A percentile compares a stretch with the other conserved stretches of the same genome.
Conservation (phyloP, 1,140 invertebrate species). For the Scaptomyza hsui region DNA sequence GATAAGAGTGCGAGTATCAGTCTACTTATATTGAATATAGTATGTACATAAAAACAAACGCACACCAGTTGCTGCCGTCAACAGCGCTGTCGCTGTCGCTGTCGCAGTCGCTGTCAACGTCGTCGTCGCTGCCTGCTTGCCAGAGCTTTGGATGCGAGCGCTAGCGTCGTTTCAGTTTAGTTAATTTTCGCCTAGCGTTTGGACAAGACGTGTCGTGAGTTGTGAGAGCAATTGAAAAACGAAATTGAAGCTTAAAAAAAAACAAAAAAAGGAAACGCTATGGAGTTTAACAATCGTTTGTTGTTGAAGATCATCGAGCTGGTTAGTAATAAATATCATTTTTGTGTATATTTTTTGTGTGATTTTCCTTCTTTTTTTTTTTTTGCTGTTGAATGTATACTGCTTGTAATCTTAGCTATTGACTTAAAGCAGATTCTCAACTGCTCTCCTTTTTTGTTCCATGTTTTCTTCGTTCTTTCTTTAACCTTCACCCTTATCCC, state of each 20-base stretch:
- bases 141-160: conserved; percentile 43
- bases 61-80: conserved; percentile 11
- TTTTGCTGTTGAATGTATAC: too few relatives aligned
- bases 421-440: too few relatives aligned
- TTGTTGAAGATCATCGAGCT: conserved; percentile 80
- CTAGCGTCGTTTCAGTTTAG: conserved; percentile 40
- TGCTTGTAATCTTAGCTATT: too few relatives aligned
- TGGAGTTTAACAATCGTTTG: conserved; percentile 82
- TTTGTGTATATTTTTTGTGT: background rate
- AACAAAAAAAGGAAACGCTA: conserved; percentile 25
- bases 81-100: conserved; percentile 2
- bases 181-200: conserved; percentile 53
- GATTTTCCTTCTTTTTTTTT: background rate
- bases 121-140: background rate
- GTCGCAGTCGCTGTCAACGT: conserved; percentile 4
- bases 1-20: conserved; percentile 15
- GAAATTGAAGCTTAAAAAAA: conserved; percentile 23
- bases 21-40: background rate
- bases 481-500: background rate
- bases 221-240: conserved; percentile 12
- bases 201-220: conserved; percentile 47
- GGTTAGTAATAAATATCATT: conserved; percentile 57
- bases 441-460: background rate
- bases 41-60: background rate
- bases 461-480: background rate